Conservation (phyloP, 2,113 vertebrate species). For the Actenoides lindsayi region DNA sequence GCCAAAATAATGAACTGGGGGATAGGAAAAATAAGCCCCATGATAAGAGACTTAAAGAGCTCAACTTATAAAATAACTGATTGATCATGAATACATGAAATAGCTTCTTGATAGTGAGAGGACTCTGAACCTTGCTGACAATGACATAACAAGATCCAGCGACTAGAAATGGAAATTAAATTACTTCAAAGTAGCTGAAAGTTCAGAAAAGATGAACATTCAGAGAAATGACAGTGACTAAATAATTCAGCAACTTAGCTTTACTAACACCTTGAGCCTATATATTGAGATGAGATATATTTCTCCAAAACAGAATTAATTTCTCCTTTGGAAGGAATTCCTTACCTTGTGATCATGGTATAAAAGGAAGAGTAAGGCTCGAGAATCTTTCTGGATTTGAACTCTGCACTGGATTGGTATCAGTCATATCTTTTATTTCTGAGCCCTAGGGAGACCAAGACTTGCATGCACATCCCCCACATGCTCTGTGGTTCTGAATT, state of each 20-base stretch:
- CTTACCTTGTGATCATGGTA: background rate
- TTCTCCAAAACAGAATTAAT: background rate
- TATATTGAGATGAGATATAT: background rate
- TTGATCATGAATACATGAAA: conserved; percentile 42
- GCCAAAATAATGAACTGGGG: background rate
- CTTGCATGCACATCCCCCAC: background rate
- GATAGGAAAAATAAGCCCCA: background rate
- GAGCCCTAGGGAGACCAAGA: background rate
- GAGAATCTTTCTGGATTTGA: background rate
- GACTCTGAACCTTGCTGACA: conserved; percentile 55
- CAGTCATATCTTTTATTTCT: background rate
- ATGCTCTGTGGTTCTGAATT: background rate
- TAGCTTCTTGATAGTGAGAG: conserved; percentile 13
- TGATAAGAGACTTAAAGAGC: background rate
- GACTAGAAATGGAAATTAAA: conserved; percentile 39
- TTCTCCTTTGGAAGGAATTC: background rate
- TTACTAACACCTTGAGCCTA: conserved; percentile 8
- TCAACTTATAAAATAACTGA: background rate
- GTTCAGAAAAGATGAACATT: conserved; percentile 13
- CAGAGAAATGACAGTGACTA: background rate
- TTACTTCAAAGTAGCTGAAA: conserved; percentile 34
- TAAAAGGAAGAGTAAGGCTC: background rate
- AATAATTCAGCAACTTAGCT: background rate
- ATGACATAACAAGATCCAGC: conserved; percentile 32
- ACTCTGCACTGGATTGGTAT: background rate